Evolutionary conservation across 1,140 invertebrate species (phyloP), one percentile per base, ranked within the genome.

Genomic region (Penaeus indicus): DNA sequence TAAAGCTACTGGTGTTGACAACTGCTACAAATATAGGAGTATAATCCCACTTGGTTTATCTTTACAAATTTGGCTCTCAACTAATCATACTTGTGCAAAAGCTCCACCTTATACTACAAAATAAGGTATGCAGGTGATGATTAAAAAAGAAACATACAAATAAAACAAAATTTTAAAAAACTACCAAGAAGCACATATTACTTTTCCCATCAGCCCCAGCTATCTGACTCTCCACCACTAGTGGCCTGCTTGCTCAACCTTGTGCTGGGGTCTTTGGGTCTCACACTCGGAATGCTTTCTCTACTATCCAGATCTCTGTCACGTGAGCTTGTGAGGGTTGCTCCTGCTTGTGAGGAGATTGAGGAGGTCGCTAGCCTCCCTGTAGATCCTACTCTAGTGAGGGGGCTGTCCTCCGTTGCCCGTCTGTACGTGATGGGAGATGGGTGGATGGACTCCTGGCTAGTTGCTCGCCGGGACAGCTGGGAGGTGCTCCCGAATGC

Each of bases 401-500:
- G 42, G 78, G 61, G 42, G 78, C 61, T 80, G 47, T 63, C 84
- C 11, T 78, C 38, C 38, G 61, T 79, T 63, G 38, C 84, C 61
- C 38, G 38, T 22, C 84, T 62, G 84, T 78, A 86, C 27, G 84
- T 63, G 25, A 79, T 22, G 63, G 84, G 84, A 64, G 84, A 86
- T 25, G 63, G 81, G 47, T 77, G 72, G 42, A 83, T 42, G 62
- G 81, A 84, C 16, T 88, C 86, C 25, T 84, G 86, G 61, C 86
- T 88, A 72, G 80, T 69, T 25, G 81, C 64, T 75, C 61, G 69
- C 42, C 81, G 60, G 25, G 32, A 32, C 32, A 42, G 22, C 10
- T 80, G 54, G 25, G 77, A 63, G n/a, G 47, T 84, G 81, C 86
- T 88, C 5, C 86, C 86, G 60, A 88, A 88, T 25, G 86, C 86